A percentile compares a stretch with the other conserved stretches of the same genome.
Conservation (phyloP, 2,888 invertebrate species). For the Graphium colonna region DNA sequence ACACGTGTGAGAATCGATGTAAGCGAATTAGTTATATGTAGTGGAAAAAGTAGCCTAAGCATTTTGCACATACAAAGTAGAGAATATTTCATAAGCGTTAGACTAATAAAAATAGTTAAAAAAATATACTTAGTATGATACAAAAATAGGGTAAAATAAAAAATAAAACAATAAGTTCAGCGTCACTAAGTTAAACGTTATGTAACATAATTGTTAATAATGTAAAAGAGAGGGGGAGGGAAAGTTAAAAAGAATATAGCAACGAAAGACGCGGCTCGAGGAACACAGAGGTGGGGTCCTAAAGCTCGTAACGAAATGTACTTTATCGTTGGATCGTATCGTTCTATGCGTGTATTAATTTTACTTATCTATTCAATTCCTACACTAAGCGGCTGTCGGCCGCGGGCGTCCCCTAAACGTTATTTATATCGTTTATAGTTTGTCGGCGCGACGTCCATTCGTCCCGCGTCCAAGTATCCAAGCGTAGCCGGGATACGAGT, state of each 20-base stretch:
- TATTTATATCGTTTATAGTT: conserved; percentile 9
- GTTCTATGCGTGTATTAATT: conserved; percentile 67
- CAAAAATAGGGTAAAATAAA: conserved; percentile 44
- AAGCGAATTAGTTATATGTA: conserved; percentile 6
- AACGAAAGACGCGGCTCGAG: conserved; percentile 54
- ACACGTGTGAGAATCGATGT: not conserved
- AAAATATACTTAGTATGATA: conserved; percentile 66
- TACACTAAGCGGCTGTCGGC: conserved; percentile 52
- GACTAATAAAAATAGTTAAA: conserved; percentile 62
- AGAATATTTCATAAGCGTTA: conserved; percentile 46
- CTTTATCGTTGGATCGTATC: conserved; percentile 45
- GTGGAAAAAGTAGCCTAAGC: conserved; percentile 7
- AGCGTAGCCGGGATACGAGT: conserved; percentile 16
- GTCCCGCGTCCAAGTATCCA: conserved; percentile 19
- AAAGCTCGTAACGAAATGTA: conserved; percentile 65
- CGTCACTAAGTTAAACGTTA: conserved; percentile 54
- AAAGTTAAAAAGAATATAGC: conserved; percentile 48
- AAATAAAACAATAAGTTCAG: conserved; percentile 65
- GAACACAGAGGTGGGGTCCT: conserved; percentile 65
- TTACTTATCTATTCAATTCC: conserved; percentile 76
- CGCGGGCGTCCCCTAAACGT: conserved; percentile 9
- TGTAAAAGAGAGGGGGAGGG: conserved; percentile 37
- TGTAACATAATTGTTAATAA: conserved; percentile 45
- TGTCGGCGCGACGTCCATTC: conserved; percentile 13
- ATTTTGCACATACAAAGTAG: conserved; percentile 24